A percentile compares a stretch with the other conserved stretches of the same genome.
phyloP scores from a whole-genome alignment of 2,797 vertebrate genomes.

The Meda fulgida region DNA sequence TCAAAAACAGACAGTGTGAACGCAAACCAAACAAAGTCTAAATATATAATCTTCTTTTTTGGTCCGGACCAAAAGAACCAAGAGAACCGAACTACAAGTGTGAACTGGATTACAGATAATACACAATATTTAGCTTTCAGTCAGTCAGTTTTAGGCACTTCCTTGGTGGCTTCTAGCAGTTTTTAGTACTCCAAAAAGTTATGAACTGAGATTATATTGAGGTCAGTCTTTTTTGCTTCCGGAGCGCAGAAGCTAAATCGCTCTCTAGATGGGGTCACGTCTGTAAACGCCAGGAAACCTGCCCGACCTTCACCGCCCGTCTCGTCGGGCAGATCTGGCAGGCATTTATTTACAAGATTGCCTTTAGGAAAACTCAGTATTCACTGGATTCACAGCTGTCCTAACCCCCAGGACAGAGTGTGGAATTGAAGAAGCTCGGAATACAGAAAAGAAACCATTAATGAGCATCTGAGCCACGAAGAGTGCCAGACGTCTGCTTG shows the following conservation, averaged over 20 bases:
- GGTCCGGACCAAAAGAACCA: neutral
- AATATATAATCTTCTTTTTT: neutral
- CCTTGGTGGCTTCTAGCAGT: neutral
- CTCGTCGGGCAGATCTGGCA: conserved; percentile 24
- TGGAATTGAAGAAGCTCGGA: conserved; percentile 30
- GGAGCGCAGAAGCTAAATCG: conserved; percentile 25
- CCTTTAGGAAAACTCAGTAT: conserved; percentile 48
- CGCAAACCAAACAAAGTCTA: too few relatives aligned
- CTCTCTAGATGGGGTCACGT: conserved; percentile 38
- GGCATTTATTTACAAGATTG: conserved; percentile 43
- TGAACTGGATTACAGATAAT: neutral
- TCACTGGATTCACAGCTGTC: conserved; percentile 30
- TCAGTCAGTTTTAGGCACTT: neutral
- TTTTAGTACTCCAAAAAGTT: neutral
- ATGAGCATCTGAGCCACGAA: conserved; percentile 16
- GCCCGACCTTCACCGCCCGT: conserved; percentile 24
- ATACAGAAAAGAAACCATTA: conserved; percentile 18
- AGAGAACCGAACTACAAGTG: neutral
- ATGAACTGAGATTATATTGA: conserved; percentile 10
- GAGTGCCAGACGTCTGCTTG: conserved; percentile 9
- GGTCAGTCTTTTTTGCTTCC: conserved; percentile 26
- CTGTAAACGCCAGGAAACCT: conserved; percentile 19
- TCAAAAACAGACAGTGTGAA: too few relatives aligned
- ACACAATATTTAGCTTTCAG: neutral
- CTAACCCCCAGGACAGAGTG: conserved; percentile 11